These are phyloP conservation scores for Varanus komodoensis DNA, from an alignment of 2,113 vertebrate species.

Conservation along the genomic window DNA sequence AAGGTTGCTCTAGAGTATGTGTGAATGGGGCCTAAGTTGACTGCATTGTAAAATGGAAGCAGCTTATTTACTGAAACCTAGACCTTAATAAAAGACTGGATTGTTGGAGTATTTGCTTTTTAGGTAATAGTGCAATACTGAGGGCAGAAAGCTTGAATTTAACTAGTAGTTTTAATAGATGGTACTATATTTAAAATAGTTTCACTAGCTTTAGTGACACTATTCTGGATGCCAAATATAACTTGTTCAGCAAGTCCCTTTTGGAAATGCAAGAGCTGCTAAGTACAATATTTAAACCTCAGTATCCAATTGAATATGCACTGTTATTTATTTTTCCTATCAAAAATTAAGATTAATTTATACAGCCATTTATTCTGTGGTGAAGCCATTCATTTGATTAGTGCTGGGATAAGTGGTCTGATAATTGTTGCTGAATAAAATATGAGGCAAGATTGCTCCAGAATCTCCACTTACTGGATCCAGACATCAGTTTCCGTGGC, in stretches of 20 bases:
- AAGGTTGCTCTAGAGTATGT: background rate
- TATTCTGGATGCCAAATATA: background rate
- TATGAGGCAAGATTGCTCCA: background rate
- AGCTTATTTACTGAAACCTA: background rate
- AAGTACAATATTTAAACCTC: background rate
- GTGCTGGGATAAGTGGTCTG: background rate
- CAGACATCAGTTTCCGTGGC: too few species aligned
- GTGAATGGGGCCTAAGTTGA: background rate
- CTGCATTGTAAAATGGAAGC: background rate
- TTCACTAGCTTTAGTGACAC: background rate
- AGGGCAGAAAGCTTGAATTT: background rate
- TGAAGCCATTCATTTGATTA: background rate
- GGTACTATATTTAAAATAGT: background rate
- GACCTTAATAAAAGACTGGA: background rate
- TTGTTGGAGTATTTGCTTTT: background rate
- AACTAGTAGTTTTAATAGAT: background rate
- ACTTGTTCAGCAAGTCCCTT: constrained; percentile 9
- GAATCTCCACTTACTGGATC: background rate
- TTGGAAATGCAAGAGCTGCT: background rate
- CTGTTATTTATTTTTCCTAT: constrained; percentile 15
- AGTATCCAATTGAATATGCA: constrained; percentile 3
- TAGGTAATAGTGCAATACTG: background rate
- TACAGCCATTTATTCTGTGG: constrained; percentile 27
- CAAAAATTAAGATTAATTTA: constrained; percentile 30
- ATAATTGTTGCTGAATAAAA: background rate